Conservation (phyloP, 2,113 vertebrate genomes). For the Vulpes lagopus region DNA sequence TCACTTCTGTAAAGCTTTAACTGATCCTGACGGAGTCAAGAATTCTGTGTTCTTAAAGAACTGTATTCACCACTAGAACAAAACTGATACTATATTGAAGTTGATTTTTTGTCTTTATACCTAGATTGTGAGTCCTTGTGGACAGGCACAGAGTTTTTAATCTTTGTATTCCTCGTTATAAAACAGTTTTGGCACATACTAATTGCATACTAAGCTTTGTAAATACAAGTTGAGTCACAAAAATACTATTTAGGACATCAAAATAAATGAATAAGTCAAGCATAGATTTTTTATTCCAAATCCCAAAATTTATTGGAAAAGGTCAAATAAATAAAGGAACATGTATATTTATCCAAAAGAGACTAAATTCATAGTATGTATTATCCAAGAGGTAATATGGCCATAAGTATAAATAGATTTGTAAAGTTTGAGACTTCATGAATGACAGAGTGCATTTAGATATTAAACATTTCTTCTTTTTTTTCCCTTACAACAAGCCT, state of each 20-base stretch:
- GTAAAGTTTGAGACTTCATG: not conserved
- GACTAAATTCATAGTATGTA: not conserved
- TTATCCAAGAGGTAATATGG: slow-evolving; percentile 6
- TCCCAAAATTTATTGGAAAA: not conserved
- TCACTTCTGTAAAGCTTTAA: not conserved
- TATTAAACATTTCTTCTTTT: not conserved
- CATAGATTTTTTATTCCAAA: slow-evolving; percentile 40
- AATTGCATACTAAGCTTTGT: slow-evolving; percentile 4
- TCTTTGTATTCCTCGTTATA: not conserved
- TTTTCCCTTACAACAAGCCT: not conserved
- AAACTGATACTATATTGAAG: slow-evolving; percentile 6
- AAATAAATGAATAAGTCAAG: not conserved
- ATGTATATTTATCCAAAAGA: not conserved
- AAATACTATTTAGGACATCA: slow-evolving; percentile 23
- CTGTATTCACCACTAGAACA: not conserved
- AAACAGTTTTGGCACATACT: not conserved
- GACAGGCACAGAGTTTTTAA: not conserved
- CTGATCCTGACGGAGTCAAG: not conserved
- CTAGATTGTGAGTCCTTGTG: slow-evolving; percentile 32
- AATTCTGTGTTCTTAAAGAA: slow-evolving; percentile 13
- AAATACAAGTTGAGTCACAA: slow-evolving; percentile 19
- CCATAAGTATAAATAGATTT: not conserved
- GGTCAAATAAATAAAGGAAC: not conserved
- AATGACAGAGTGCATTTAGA: not conserved
- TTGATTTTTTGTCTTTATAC: slow-evolving; percentile 47